Conservation (phyloP, 1,140 invertebrate genomes). For the Acyrthosiphon pisum region DNA sequence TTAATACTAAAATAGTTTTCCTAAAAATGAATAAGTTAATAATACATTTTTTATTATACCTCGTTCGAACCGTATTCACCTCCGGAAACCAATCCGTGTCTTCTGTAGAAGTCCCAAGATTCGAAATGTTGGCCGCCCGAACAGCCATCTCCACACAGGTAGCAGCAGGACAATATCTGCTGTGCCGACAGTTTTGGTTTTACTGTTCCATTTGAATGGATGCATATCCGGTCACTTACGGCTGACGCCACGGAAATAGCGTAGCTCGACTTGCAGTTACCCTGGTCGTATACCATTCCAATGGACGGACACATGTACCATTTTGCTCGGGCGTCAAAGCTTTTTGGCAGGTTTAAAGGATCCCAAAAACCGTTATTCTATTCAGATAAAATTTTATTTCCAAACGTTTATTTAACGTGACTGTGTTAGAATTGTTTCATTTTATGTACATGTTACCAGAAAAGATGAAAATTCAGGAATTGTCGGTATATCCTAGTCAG, state of each 20-base stretch:
- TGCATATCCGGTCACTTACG: constrained; percentile 75
- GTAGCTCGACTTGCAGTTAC: constrained; percentile 72
- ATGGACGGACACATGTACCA: constrained; percentile 87
- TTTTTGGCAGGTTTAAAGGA: constrained; percentile 68
- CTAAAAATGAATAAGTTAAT: no score
- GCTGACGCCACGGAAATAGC: constrained; percentile 62
- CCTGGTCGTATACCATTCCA: constrained; percentile 78
- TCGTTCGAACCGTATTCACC: constrained; percentile 68
- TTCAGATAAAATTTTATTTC: neutral
- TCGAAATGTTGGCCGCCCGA: constrained; percentile 69
- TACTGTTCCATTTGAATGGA: constrained; percentile 67
- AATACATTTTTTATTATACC: constrained; percentile 38
- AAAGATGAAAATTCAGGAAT: no score
- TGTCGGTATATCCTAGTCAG: no score
- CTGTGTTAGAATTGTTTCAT: neutral
- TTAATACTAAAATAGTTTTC: no score
- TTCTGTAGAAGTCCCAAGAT: constrained; percentile 71
- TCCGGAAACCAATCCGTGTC: constrained; percentile 69
- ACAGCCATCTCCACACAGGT: constrained; percentile 72
- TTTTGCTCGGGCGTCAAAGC: constrained; percentile 79
- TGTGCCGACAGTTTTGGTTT: constrained; percentile 71
- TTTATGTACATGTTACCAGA: no score
- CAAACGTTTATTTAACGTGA: neutral
- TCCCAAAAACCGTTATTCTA: neutral
- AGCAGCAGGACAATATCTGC: constrained; percentile 65